phyloP scores from a whole-genome alignment of 1,140 invertebrate species.

The Drosophila pallidifrons region DNA sequence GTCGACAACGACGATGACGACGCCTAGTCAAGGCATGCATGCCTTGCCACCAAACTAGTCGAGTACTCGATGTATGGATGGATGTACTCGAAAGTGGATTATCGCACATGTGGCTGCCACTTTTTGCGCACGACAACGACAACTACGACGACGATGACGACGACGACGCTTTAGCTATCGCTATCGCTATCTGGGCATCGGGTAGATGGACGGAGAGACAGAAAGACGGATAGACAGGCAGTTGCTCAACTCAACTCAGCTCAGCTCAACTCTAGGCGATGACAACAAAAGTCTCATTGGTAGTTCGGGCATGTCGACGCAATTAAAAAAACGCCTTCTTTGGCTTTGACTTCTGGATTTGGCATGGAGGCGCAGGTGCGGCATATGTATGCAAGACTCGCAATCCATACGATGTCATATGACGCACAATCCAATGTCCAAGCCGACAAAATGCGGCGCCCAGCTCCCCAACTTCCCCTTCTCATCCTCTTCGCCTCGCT shows the following conservation, averaged over 20 bases:
- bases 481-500: neutral
- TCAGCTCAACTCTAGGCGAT: neutral
- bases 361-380: conserved; percentile 77
- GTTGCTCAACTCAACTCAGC: conserved; percentile 64
- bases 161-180: conserved; percentile 37
- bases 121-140: conserved; percentile 49
- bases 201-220: neutral
- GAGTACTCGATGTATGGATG: neutral
- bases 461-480: neutral
- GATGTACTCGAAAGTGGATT: conserved; percentile 53
- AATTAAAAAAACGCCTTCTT: conserved; percentile 81
- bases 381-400: conserved; percentile 74
- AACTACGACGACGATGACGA: conserved; percentile 22
- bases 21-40: neutral
- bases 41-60: no score
- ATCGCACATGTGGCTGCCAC: conserved; percentile 53
- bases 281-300: conserved; percentile 55
- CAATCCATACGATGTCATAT: conserved; percentile 33
- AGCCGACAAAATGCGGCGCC: conserved; percentile 33
- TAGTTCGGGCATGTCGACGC: conserved; percentile 72
- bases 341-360: conserved; percentile 66
- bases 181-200: conserved; percentile 63
- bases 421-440: conserved; percentile 59
- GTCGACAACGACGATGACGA: conserved; percentile 12
- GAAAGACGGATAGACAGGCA: conserved; percentile 22